Evolutionary conservation across 1,140 invertebrate species (phyloP).

Genomic region (Pseudomyrmex concolor): DNA sequence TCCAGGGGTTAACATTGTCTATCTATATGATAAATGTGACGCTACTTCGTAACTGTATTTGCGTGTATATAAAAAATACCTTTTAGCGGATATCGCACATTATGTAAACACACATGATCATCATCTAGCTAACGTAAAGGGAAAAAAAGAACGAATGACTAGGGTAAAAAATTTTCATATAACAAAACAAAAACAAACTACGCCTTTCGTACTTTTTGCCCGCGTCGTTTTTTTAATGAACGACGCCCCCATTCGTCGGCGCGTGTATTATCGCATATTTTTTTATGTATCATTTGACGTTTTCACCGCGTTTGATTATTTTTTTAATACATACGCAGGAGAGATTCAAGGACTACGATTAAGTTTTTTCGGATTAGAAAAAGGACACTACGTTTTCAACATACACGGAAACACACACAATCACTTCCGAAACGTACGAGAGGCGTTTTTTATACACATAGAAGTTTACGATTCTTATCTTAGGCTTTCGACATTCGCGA

Average conservation of each 20-base stretch:
- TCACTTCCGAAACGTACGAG: slow-evolving; percentile 50
- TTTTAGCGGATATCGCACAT: slow-evolving; percentile 66
- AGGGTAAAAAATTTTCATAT: too few species aligned
- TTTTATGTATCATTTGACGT: slow-evolving; percentile 47
- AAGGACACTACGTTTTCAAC: background rate
- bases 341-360: background rate
- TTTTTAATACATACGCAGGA: background rate
- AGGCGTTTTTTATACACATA: background rate
- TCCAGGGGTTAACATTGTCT: slow-evolving; percentile 70
- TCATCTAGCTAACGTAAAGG: slow-evolving; percentile 62
- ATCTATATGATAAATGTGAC: slow-evolving; percentile 75
- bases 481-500: slow-evolving; percentile 45
- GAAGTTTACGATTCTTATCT: slow-evolving; percentile 18
- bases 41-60: slow-evolving; percentile 73
- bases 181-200: background rate
- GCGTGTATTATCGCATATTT: slow-evolving; percentile 44
- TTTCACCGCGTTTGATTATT: slow-evolving; percentile 6
- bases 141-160: slow-evolving; percentile 27
- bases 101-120: slow-evolving; percentile 49
- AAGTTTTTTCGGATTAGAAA: background rate
- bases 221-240: background rate
- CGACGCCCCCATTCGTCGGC: background rate
- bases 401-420: background rate
- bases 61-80: slow-evolving; percentile 66
- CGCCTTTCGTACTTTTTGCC: slow-evolving; percentile 54